phyloP scores from a whole-genome alignment of 2,888 invertebrate species.

The Chaetoderma sp. region DNA sequence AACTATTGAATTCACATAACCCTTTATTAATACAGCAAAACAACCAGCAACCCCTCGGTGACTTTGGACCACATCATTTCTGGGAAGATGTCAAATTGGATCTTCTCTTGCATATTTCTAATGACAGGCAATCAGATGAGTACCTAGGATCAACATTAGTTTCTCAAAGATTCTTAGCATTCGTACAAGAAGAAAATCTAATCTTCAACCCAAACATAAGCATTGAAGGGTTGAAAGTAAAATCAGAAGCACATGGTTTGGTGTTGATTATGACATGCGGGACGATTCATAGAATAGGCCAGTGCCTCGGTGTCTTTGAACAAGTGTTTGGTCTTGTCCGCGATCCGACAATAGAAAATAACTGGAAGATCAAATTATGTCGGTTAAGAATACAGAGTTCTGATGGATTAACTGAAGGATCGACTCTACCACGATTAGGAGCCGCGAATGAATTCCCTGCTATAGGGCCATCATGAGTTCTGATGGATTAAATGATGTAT shows the following conservation, averaged over 20 bases:
- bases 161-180: constrained; percentile 42
- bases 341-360: constrained; percentile 76
- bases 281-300: constrained; percentile 73
- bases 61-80: constrained; percentile 64
- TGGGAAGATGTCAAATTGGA: constrained; percentile 51
- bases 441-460: too few relatives aligned
- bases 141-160: constrained; percentile 43
- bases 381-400: constrained; percentile 41
- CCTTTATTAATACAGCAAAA: constrained; percentile 29
- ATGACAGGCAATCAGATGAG: constrained; percentile 28
- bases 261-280: constrained; percentile 76
- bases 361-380: constrained; percentile 78
- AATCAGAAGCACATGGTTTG: constrained; percentile 76
- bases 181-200: constrained; percentile 49
- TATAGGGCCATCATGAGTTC: too few relatives aligned
- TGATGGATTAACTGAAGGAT: too few relatives aligned
- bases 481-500: too few relatives aligned
- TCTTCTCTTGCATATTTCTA: constrained; percentile 34
- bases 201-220: constrained; percentile 76
- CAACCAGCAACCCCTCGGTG: constrained; percentile 22
- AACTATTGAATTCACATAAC: constrained; percentile 54
- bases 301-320: constrained; percentile 77
- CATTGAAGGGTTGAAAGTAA: constrained; percentile 74
- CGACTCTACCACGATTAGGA: too few relatives aligned
- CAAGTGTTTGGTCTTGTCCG: constrained; percentile 76